phyloP scores from a whole-genome alignment of 2,888 invertebrate species.

The Xanthorhoe designata region DNA sequence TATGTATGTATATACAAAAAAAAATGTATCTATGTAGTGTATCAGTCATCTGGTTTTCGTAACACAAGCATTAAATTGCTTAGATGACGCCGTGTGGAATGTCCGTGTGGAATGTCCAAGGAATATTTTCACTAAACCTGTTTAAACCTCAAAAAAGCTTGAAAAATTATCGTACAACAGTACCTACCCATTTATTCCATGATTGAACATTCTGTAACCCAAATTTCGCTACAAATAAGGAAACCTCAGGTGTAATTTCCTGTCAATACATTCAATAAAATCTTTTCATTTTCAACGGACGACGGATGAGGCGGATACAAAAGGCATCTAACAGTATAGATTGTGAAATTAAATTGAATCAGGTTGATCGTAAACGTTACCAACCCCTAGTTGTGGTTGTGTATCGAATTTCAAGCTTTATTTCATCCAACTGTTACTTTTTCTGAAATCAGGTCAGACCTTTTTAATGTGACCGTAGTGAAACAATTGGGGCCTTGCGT shows the following conservation, averaged over 20 bases:
- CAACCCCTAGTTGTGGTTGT: background rate
- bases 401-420: conserved; percentile 12
- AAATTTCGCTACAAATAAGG: background rate
- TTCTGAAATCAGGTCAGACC: background rate
- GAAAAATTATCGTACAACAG: background rate
- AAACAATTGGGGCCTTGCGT: background rate
- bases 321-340: conserved; percentile 37
- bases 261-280: conserved; percentile 20
- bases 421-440: conserved; percentile 6
- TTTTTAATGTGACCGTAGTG: background rate
- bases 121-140: no score
- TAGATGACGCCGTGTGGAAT: no score
- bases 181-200: background rate
- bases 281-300: conserved; percentile 25
- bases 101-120: no score
- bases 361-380: conserved; percentile 35
- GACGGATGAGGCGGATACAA: conserved; percentile 28
- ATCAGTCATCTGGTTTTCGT: no score
- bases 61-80: no score
- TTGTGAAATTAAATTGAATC: conserved; percentile 38
- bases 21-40: no score
- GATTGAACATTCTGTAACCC: background rate
- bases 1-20: no score
- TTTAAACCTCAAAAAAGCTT: no score
- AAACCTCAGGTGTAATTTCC: conserved; percentile 1